Conservation (phyloP, 1,140 invertebrate species). For the Scaptomyza hsui region DNA sequence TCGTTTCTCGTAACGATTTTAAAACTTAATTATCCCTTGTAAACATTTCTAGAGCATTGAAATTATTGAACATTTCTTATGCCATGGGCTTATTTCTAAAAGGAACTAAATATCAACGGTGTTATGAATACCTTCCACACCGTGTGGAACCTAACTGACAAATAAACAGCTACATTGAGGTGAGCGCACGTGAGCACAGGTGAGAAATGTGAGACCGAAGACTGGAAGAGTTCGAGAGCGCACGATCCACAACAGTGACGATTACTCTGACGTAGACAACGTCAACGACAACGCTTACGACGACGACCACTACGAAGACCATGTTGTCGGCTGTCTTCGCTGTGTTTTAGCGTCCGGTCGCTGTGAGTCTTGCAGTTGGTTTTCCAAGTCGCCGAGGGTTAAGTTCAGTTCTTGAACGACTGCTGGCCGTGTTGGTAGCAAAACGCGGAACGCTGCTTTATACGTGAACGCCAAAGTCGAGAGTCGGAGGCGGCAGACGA, state of each 20-base stretch:
- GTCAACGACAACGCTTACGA: conserved; percentile 9
- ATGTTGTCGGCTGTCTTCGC: conserved; percentile 14
- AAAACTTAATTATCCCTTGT: no score
- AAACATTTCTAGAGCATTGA: no score
- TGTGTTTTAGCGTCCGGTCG: conserved; percentile 19
- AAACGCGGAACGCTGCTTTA: conserved; percentile 40
- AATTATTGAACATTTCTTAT: neutral
- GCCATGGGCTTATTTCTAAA: neutral
- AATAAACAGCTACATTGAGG: conserved; percentile 40
- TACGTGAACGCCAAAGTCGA: conserved; percentile 17
- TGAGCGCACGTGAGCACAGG: conserved; percentile 33
- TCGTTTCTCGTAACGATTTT: no score
- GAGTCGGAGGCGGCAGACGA: conserved; percentile 33
- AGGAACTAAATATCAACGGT: conserved; percentile 32
- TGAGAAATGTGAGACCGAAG: conserved; percentile 14
- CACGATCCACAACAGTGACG: conserved; percentile 50
- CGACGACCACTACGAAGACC: conserved; percentile 5
- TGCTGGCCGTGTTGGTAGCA: conserved; percentile 58
- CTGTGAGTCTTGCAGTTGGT: conserved; percentile 43
- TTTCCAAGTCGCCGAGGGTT: conserved; percentile 34
- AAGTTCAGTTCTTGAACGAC: conserved; percentile 59
- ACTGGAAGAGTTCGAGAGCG: conserved; percentile 16
- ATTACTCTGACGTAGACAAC: conserved; percentile 21
- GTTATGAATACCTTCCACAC: conserved; percentile 33
- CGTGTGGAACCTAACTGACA: conserved; percentile 20